Base-by-base conservation (phyloP, 1,140 invertebrate species). In the Drosophila chauvacae region DNA sequence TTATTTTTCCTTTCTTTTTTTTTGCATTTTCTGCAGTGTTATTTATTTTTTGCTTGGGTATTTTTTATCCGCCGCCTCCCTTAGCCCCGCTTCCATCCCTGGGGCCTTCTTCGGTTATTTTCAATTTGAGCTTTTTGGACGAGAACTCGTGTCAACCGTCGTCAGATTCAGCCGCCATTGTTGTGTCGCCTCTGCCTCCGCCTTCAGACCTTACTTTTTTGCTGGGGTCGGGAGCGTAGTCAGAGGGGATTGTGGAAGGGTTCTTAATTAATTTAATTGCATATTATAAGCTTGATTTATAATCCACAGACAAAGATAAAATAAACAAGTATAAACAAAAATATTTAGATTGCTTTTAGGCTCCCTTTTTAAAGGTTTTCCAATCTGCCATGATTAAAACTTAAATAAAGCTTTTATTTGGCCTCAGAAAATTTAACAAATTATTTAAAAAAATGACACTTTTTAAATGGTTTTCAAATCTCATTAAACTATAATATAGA, bases 61-160 rank as follows among this genome's bases (percentile, higher is more conserved):
- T 56, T 39, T 56, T 56, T 56, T 39, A 39, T 55, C 41, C 48
- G n/a, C 47, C n/a, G 4, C 11, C 35, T 37, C 7, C 18, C 2
- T 6, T 33, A 30, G 13, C 42, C 16, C 61, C 42, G 44, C 42
- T 51, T 50, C 18, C 65, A 23, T 41, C 39, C 48, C 28, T 37
- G 41, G 51, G 37, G 53, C 41, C 41, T 39, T 71, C 42, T 68
- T 68, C 51, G 44, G 37, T 77, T 87, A 69, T 77, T 87, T 77
- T 55, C 58, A 80, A 82, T 79, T 79, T 77, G 76, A 76, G 73
- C 77, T 88, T 56, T 55, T 56, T 62, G 62, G 39, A 42, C 58
- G 56, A 42, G 56, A 39, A 58, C 73, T 88, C 85, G 84, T 87
- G 84, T 87, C 84, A 88, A 87, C 80, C 84, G 84, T 88, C 81